phyloP scores from a whole-genome alignment of 1,140 invertebrate species.

The Temnothorax curvispinosus region DNA sequence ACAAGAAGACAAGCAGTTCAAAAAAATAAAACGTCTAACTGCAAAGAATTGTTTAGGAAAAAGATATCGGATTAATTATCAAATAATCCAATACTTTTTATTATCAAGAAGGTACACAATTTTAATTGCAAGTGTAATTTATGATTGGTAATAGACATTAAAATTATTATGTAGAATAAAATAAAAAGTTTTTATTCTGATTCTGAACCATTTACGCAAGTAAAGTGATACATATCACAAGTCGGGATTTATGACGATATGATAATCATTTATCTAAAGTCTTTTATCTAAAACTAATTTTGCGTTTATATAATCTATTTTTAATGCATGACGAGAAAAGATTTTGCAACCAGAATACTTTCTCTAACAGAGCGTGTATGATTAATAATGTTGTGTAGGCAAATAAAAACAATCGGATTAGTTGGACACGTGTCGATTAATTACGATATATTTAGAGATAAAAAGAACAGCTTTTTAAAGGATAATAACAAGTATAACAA shows the following conservation, averaged over 20 bases:
- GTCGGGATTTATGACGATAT: neutral
- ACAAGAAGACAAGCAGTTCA: neutral
- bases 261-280: neutral
- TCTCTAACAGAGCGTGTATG: neutral
- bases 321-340: neutral
- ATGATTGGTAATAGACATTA: neutral
- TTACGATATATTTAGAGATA: slow-evolving; percentile 10
- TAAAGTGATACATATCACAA: neutral
- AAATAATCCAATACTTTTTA: neutral
- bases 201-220: neutral
- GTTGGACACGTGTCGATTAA: neutral
- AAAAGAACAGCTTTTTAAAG: neutral
- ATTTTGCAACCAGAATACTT: slow-evolving; percentile 3
- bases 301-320: neutral
- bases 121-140: neutral
- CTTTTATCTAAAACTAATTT: slow-evolving; percentile 15
- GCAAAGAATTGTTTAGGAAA: neutral
- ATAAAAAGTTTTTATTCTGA: neutral
- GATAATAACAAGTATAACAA: neutral
- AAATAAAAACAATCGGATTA: slow-evolving; percentile 1
- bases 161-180: neutral
- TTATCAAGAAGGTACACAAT: neutral
- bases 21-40: neutral
- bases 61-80: neutral
- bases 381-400: neutral